Conservation (phyloP, 2,888 invertebrate species). For the Brachyptera risi region DNA sequence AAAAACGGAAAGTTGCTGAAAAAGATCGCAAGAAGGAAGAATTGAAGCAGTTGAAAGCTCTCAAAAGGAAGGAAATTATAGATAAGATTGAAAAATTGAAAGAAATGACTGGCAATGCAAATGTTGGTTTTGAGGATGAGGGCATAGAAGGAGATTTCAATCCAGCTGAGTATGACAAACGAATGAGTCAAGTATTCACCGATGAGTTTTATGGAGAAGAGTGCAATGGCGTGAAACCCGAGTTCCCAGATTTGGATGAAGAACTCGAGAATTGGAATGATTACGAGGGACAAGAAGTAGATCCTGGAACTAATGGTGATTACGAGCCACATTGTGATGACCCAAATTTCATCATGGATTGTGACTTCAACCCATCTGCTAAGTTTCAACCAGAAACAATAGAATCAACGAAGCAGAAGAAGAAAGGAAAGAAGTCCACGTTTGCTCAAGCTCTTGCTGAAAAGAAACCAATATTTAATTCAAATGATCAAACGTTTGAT, state of each 20-base stretch:
- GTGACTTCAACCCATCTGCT: conserved; percentile 65
- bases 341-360: conserved; percentile 86
- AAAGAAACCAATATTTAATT: conserved; percentile 82
- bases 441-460: conserved; percentile 67
- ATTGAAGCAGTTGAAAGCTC: conserved; percentile 76
- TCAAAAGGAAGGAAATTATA: conserved; percentile 85
- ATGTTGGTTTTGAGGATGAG: conserved; percentile 53
- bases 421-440: conserved; percentile 64
- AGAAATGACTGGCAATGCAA: conserved; percentile 77
- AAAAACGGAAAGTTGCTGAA: conserved; percentile 70
- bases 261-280: conserved; percentile 70
- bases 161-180: conserved; percentile 78
- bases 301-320: conserved; percentile 23
- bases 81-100: conserved; percentile 82
- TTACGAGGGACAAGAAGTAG: conserved; percentile 50
- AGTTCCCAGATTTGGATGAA: conserved; percentile 76
- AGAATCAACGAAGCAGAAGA: conserved; percentile 44
- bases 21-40: conserved; percentile 80
- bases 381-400: conserved; percentile 56
- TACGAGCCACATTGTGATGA: conserved; percentile 67
- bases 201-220: conserved; percentile 79
- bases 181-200: conserved; percentile 83
- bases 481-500: conserved; percentile 69
- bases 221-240: conserved; percentile 77
- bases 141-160: conserved; percentile 91